Conservation (phyloP, 2,113 vertebrate species). For the Carollia perspicillata region DNA sequence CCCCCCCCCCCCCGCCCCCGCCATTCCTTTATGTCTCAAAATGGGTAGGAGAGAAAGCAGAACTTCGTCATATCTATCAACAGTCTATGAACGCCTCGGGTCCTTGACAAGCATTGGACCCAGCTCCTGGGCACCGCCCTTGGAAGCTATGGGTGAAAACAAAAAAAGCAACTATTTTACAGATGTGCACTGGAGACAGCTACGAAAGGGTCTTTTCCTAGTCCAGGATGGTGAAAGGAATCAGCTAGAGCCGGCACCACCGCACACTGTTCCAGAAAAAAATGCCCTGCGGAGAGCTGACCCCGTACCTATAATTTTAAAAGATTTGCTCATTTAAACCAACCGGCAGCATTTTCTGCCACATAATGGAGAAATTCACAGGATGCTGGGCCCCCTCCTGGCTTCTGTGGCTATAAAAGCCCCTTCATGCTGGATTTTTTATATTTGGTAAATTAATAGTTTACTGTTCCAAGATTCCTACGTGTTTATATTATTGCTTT, state of each 20-base stretch:
- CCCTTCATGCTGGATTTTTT: slow-evolving; percentile 60
- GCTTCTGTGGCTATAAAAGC: slow-evolving; percentile 67
- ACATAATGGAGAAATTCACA: slow-evolving; percentile 71
- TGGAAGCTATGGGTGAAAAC: neutral
- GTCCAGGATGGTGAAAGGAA: neutral
- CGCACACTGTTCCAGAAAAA: slow-evolving; percentile 45
- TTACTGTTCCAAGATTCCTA: slow-evolving; percentile 72
- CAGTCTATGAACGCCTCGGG: neutral
- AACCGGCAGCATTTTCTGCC: slow-evolving; percentile 58
- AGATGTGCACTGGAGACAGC: neutral
- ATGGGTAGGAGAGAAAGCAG: neutral
- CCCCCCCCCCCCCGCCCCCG: too few species aligned
- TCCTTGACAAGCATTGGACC: neutral
- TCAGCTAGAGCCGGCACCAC: slow-evolving; percentile 12
- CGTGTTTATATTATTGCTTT: slow-evolving; percentile 69
- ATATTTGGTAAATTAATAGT: slow-evolving; percentile 72
- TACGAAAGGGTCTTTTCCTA: slow-evolving; percentile 8
- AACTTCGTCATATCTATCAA: neutral
- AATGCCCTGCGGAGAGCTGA: neutral
- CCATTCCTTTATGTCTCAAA: neutral
- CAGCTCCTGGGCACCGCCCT: neutral
- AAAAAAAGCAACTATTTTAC: neutral
- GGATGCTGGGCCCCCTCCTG: slow-evolving; percentile 46
- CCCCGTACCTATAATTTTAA: slow-evolving; percentile 57
- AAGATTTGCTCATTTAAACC: slow-evolving; percentile 69